Evolutionary conservation across 2,797 vertebrate genomes (phyloP).

Genomic region (Ficedula albicollis): DNA sequence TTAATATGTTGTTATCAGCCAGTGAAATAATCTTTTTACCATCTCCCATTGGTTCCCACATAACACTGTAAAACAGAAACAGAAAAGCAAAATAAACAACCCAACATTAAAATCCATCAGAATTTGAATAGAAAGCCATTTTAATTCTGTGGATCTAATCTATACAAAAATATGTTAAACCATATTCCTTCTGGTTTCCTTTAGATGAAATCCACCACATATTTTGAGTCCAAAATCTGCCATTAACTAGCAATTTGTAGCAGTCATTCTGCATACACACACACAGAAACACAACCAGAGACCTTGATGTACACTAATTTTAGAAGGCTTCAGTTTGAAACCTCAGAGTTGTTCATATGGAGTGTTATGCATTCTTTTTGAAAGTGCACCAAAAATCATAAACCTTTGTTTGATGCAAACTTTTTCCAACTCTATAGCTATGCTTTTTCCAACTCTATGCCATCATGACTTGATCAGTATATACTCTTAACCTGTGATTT

Average conservation of each 20-base stretch:
- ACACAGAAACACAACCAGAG: not conserved
- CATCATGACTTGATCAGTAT: not conserved
- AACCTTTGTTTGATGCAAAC: not conserved
- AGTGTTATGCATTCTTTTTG: not conserved
- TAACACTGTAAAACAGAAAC: conserved; percentile 78
- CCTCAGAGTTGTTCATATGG: not conserved
- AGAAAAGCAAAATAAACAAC: not conserved
- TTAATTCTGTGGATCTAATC: not conserved
- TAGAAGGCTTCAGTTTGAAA: not conserved
- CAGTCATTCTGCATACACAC: not conserved
- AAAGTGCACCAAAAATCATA: not conserved
- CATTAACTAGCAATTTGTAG: not conserved
- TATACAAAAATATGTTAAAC: not conserved
- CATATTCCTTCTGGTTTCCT: not conserved
- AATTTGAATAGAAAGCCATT: not conserved
- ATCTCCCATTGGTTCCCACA: conserved; percentile 96
- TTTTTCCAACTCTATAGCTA: not conserved
- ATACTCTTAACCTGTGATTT: not conserved
- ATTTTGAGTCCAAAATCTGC: not conserved
- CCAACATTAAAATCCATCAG: not conserved
- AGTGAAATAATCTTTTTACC: conserved; percentile 91
- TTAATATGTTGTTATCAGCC: conserved; percentile 90
- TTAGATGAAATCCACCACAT: not conserved
- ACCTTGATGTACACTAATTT: not conserved
- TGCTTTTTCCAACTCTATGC: not conserved